phyloP scores from a whole-genome alignment of 1,140 invertebrate genomes.

The Caenorhabditis brenneri region DNA sequence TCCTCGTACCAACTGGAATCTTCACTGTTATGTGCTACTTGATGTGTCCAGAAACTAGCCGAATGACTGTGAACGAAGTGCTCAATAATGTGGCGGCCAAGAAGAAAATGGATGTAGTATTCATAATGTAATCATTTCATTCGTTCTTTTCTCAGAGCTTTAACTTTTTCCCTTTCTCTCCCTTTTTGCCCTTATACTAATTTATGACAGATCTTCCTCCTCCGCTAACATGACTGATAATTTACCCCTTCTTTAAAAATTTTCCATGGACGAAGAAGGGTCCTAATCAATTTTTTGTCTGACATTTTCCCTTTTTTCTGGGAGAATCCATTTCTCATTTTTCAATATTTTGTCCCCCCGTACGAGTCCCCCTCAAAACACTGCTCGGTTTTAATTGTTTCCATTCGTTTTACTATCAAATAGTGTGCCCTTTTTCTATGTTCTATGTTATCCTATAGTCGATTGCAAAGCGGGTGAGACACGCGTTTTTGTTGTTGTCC shows the following conservation, averaged over 20 bases:
- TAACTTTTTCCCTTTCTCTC: background rate
- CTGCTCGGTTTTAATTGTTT: background rate
- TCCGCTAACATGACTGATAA: background rate
- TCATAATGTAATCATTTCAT: slow-evolving; percentile 46
- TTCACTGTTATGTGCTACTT: slow-evolving; percentile 57
- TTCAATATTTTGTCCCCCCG: too few species aligned
- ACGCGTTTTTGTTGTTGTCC: background rate
- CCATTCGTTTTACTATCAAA: background rate
- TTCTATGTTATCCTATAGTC: background rate
- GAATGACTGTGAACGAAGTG: slow-evolving; percentile 56
- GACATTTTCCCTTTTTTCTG: background rate
- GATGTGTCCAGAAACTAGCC: slow-evolving; percentile 56
- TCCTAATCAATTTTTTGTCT: background rate
- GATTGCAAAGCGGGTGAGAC: background rate
- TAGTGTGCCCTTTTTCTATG: background rate
- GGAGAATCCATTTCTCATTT: background rate
- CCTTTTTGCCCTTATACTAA: background rate
- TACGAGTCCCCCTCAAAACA: background rate
- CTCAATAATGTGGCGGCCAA: slow-evolving; percentile 54
- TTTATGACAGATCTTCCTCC: slow-evolving; percentile 16
- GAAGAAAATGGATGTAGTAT: slow-evolving; percentile 58
- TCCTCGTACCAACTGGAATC: slow-evolving; percentile 57
- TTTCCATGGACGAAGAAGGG: background rate
- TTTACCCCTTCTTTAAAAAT: background rate
- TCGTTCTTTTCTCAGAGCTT: background rate